These are phyloP conservation scores for Neuroterus valhalla DNA, from an alignment of 1,140 invertebrate genomes.

Conservation along the genomic window DNA sequence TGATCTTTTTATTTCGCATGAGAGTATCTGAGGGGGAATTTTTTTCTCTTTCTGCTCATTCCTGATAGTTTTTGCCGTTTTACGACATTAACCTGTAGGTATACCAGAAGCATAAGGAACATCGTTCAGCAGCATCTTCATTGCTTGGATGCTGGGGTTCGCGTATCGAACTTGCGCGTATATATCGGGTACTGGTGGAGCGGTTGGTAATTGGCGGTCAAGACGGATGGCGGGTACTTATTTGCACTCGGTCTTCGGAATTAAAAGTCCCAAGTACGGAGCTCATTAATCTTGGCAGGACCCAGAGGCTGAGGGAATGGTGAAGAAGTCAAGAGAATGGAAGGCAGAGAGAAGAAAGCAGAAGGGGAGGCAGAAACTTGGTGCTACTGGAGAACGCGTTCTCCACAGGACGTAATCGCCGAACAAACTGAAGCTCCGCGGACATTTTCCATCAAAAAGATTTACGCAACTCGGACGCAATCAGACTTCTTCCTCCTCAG, in stretches of 20 bases:
- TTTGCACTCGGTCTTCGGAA: slow-evolving; percentile 70
- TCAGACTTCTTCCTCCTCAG: slow-evolving; percentile 55
- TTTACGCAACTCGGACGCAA: slow-evolving; percentile 67
- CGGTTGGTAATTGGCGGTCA: slow-evolving; percentile 69
- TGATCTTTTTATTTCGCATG: too few species aligned
- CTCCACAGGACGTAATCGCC: slow-evolving; percentile 68
- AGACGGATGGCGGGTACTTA: slow-evolving; percentile 72
- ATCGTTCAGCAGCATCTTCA: neutral
- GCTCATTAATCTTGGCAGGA: slow-evolving; percentile 65
- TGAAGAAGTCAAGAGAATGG: slow-evolving; percentile 42
- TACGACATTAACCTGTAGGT: neutral
- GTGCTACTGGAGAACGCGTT: slow-evolving; percentile 65
- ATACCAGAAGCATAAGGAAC: neutral
- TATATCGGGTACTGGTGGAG: slow-evolving; percentile 35
- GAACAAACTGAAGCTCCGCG: slow-evolving; percentile 64
- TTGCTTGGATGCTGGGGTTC: neutral
- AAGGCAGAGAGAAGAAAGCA: slow-evolving; percentile 51
- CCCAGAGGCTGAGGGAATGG: slow-evolving; percentile 55
- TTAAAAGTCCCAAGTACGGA: slow-evolving; percentile 70
- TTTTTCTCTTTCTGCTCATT: neutral
- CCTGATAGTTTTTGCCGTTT: neutral
- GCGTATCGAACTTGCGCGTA: slow-evolving; percentile 29
- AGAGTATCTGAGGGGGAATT: too few species aligned
- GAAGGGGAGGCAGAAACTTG: slow-evolving; percentile 50
- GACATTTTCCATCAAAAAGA: slow-evolving; percentile 70